These are phyloP conservation scores for Dendrocincla fuliginosa DNA, from an alignment of 2,797 vertebrate species.

Conservation along the genomic window DNA sequence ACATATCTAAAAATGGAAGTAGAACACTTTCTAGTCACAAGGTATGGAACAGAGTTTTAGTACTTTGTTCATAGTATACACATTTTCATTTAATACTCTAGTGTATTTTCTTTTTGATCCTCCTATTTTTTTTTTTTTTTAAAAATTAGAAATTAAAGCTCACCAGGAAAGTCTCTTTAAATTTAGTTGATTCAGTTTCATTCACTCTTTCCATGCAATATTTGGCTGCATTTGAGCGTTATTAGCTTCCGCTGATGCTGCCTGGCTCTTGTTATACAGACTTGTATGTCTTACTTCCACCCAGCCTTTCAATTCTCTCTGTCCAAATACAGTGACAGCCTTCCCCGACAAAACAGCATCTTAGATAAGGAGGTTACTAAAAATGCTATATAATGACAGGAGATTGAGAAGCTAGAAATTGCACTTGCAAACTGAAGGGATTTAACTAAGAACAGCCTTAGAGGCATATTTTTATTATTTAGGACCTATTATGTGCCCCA, in stretches of 20 bases:
- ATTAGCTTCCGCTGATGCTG: background rate
- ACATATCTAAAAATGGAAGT: background rate
- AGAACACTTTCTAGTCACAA: background rate
- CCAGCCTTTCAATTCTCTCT: background rate
- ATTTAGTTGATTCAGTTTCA: background rate
- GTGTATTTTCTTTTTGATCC: background rate
- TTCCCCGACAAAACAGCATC: background rate
- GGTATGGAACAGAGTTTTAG: background rate
- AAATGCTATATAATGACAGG: background rate
- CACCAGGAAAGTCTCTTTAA: background rate
- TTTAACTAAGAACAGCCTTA: conserved; percentile 2
- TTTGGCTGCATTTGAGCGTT: background rate
- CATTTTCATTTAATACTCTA: background rate
- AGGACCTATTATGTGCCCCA: background rate
- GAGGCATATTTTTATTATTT: conserved; percentile 32
- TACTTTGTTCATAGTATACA: background rate
- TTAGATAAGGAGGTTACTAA: conserved; percentile 40
- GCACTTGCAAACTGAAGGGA: background rate
- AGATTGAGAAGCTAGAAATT: conserved; percentile 2
- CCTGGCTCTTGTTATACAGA: background rate
- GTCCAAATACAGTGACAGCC: background rate
- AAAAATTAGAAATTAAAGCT: background rate
- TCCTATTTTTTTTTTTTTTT: background rate
- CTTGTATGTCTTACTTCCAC: background rate
- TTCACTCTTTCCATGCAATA: background rate